These are phyloP conservation scores for Megaceryle torquata DNA, from an alignment of 2,113 vertebrate genomes.

Conservation along the genomic window DNA sequence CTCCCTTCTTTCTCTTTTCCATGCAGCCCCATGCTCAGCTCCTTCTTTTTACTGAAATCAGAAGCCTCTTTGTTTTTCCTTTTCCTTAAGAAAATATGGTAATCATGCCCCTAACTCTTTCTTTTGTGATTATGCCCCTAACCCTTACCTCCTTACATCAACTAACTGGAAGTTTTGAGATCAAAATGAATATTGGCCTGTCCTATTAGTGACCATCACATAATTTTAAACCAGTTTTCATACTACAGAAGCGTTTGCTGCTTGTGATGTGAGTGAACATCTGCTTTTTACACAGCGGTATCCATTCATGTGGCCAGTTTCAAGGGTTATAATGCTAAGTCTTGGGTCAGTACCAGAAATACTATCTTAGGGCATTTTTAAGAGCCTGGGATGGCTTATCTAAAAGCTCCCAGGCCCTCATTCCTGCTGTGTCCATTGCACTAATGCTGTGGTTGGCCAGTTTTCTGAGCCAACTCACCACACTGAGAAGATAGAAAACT, in stretches of 20 bases:
- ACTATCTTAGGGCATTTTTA: background rate
- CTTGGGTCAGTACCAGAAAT: background rate
- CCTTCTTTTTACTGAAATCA: background rate
- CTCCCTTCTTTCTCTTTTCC: background rate
- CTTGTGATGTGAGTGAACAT: background rate
- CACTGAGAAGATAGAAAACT: background rate
- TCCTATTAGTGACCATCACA: background rate
- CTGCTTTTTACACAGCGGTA: background rate
- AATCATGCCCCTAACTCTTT: background rate
- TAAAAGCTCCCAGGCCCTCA: background rate
- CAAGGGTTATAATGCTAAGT: background rate
- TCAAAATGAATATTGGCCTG: background rate
- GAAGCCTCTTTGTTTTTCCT: background rate
- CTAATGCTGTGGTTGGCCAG: background rate
- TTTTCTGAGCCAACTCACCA: background rate
- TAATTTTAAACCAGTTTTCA: background rate
- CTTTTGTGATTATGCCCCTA: background rate
- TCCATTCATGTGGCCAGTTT: background rate
- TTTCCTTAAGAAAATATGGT: background rate
- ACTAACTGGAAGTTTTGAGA: background rate
- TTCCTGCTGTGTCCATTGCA: background rate
- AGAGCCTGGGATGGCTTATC: background rate
- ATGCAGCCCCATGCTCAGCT: rapidly evolving
- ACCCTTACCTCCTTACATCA: background rate
- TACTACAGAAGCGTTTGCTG: background rate